A percentile compares a stretch with the other conserved stretches of the same genome.
Evolutionary conservation across 1,140 invertebrate genomes (phyloP).

Genomic region (Drosophila repletoides): DNA sequence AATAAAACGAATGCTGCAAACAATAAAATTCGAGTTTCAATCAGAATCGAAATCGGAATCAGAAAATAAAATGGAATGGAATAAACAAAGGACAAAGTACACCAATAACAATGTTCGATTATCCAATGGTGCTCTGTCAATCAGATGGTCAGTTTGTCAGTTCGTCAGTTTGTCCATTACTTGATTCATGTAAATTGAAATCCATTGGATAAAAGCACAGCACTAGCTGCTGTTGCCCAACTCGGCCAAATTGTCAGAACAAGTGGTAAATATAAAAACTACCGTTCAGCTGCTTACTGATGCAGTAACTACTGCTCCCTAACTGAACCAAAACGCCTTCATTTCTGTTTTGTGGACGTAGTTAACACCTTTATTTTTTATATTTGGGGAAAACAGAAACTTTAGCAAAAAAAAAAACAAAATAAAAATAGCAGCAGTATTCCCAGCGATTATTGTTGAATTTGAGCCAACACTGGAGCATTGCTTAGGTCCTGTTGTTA

Average conservation of each 20-base stretch:
- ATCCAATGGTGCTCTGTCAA: background rate
- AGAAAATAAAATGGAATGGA: background rate
- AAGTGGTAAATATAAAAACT: constrained; percentile 4
- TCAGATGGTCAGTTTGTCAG: too few relatives aligned
- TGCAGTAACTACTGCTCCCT: constrained; percentile 38
- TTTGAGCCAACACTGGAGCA: constrained; percentile 19
- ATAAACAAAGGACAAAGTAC: background rate
- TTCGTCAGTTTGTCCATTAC: constrained; percentile 6
- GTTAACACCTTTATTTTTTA: constrained; percentile 56
- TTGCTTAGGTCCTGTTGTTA: constrained; percentile 34
- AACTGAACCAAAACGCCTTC: constrained; percentile 1
- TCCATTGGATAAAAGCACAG: background rate
- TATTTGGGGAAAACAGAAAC: constrained; percentile 2
- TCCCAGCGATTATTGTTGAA: too few relatives aligned
- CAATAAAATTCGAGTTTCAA: constrained; percentile 13
- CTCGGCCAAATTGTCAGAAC: background rate
- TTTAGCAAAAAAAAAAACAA: constrained; percentile 11
- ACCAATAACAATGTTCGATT: constrained; percentile 18
- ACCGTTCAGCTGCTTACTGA: constrained; percentile 42
- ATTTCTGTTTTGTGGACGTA: constrained; percentile 36
- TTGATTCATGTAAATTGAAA: constrained; percentile 13
- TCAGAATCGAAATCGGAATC: background rate
- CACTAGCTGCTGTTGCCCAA: background rate
- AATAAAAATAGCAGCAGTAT: too few relatives aligned
- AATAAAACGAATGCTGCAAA: constrained; percentile 21